These are phyloP conservation scores for Malaclemys terrapin DNA, from an alignment of 2,113 vertebrate genomes.

Conservation along the genomic window DNA sequence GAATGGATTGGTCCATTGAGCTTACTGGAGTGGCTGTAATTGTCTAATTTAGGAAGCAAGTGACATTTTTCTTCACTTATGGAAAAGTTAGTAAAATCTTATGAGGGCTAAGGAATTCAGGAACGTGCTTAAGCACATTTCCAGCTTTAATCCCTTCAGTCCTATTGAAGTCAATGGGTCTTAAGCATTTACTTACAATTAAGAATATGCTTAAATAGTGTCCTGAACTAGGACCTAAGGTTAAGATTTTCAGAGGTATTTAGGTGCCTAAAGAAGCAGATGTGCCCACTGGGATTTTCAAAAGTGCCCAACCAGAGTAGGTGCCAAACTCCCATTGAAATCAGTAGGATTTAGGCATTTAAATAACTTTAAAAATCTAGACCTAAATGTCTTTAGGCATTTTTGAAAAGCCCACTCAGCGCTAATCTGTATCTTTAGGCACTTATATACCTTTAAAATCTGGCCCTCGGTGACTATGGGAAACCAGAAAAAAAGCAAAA, in stretches of 20 bases:
- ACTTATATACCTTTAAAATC: neutral
- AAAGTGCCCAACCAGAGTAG: neutral
- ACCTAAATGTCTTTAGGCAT: too few species aligned
- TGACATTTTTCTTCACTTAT: neutral
- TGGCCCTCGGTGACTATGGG: neutral
- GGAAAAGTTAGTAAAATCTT: neutral
- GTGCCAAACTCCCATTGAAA: neutral
- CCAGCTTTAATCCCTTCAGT: neutral
- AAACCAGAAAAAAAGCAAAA: neutral
- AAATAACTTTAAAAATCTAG: neutral
- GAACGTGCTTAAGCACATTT: neutral
- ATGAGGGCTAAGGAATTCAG: neutral
- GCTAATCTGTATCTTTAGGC: neutral
- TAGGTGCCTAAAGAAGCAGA: neutral
- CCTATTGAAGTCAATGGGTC: neutral
- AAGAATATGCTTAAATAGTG: neutral
- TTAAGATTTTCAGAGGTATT: neutral
- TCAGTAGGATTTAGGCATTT: neutral
- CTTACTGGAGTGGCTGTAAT: neutral
- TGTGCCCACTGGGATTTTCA: neutral
- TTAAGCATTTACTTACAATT: neutral
- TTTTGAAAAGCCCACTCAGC: too few species aligned
- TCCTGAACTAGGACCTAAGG: neutral
- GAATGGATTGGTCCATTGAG: slow-evolving; percentile 35
- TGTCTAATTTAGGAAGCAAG: slow-evolving; percentile 39